These are phyloP conservation scores for Anastrepha ludens DNA, from an alignment of 1,140 invertebrate genomes.

Conservation along the genomic window DNA sequence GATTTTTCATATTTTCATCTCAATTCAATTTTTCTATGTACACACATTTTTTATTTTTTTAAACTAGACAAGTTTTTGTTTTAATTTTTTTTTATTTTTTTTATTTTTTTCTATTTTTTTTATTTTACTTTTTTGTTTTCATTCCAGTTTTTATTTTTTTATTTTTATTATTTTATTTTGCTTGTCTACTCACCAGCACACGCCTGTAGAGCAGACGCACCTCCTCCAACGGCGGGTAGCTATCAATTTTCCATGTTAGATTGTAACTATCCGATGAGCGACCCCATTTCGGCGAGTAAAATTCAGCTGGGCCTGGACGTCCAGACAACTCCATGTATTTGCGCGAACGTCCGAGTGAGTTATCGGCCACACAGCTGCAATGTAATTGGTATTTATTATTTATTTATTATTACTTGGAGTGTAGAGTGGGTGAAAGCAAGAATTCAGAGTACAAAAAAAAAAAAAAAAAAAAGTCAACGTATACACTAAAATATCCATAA, in stretches of 20 bases:
- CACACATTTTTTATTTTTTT: background rate
- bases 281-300: constrained; percentile 79
- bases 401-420: constrained; percentile 46
- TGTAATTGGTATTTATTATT: constrained; percentile 56
- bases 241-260: constrained; percentile 79
- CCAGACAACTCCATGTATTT: constrained; percentile 81
- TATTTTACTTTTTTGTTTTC: background rate
- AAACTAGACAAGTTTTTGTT: background rate
- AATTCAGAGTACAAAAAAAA: background rate
- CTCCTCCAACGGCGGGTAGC: constrained; percentile 80
- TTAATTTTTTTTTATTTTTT: constrained; percentile 4
- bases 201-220: constrained; percentile 79
- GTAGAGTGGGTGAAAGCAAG: background rate
- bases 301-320: constrained; percentile 80
- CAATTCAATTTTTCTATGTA: background rate
- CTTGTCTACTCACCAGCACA: constrained; percentile 76
- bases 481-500: background rate
- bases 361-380: constrained; percentile 81
- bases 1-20: background rate
- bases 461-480: background rate
- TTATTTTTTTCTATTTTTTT: background rate
- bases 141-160: constrained; percentile 12
- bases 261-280: constrained; percentile 77
- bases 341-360: constrained; percentile 80
- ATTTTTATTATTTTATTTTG: constrained; percentile 15